A percentile compares a stretch with the other conserved stretches of the same genome.
Evolutionary conservation across 2,797 vertebrate species (phyloP).

Genomic region (Dicrostonyx torquatus): DNA sequence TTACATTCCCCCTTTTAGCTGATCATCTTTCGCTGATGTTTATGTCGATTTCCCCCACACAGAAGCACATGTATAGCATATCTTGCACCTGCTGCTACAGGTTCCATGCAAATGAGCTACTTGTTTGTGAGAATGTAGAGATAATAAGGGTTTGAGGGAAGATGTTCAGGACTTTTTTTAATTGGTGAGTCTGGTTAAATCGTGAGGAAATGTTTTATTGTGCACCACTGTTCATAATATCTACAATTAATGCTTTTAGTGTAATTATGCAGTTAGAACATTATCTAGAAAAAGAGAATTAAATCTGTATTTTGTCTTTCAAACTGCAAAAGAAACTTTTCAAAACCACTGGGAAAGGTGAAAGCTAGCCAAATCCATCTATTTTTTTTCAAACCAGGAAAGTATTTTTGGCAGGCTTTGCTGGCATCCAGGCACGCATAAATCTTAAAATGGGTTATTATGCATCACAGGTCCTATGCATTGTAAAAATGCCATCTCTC

Average conservation of each 20-base stretch:
- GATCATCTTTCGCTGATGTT: background rate
- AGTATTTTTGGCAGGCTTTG: conserved; percentile 53
- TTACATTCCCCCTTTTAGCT: background rate
- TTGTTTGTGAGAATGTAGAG: background rate
- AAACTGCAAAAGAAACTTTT: conserved; percentile 58
- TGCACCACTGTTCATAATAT: conserved; percentile 4
- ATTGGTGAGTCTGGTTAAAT: conserved; percentile 51
- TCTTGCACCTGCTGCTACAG: background rate
- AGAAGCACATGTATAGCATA: fast-evolving
- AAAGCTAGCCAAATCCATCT: conserved; percentile 53
- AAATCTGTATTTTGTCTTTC: conserved; percentile 66
- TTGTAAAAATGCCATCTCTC: conserved; percentile 46
- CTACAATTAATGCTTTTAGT: conserved; percentile 61
- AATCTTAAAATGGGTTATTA: conserved; percentile 59
- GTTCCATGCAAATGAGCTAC: background rate
- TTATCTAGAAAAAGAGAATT: conserved; percentile 60
- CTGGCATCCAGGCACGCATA: conserved; percentile 27
- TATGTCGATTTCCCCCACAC: background rate
- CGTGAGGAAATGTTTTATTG: conserved; percentile 52
- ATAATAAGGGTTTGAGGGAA: conserved; percentile 11
- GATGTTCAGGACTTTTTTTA: conserved; percentile 9
- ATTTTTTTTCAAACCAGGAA: conserved; percentile 16
- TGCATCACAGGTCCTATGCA: background rate
- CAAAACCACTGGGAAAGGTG: conserved; percentile 52
- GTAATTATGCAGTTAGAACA: conserved; percentile 57